These are phyloP conservation scores for Aphodius sticticus DNA, from an alignment of 2,888 invertebrate genomes.

Conservation along the genomic window DNA sequence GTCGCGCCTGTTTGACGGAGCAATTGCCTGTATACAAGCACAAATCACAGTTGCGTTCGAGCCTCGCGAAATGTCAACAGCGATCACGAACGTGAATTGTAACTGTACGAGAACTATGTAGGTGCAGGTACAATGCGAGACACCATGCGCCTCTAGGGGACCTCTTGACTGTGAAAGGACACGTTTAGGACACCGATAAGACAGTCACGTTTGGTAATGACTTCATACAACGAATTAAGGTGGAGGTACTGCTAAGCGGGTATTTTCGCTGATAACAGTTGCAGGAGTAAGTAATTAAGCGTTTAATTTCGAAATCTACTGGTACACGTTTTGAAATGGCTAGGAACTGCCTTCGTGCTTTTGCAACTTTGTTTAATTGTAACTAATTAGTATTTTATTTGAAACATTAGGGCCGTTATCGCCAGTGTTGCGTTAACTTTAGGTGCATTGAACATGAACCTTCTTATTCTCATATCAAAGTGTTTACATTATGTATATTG, in stretches of 20 bases:
- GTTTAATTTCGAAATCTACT: background rate
- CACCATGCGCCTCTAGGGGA: background rate
- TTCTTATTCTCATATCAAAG: no score
- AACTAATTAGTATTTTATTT: no score
- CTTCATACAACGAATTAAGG: slow-evolving; percentile 1
- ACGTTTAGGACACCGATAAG: slow-evolving; percentile 20
- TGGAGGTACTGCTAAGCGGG: background rate
- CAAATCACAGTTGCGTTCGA: no score
- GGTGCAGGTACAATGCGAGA: background rate
- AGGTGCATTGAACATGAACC: no score
- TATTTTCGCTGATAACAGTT: background rate
- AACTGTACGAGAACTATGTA: background rate
- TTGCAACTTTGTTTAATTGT: background rate
- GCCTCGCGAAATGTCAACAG: no score
- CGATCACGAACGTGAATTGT: background rate
- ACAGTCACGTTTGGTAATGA: slow-evolving; percentile 26
- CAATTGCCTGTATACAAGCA: no score
- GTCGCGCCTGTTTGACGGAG: no score
- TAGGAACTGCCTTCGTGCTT: background rate
- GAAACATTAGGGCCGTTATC: no score
- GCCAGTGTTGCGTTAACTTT: no score
- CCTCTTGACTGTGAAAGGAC: slow-evolving; percentile 18
- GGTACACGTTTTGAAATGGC: background rate
- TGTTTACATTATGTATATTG: no score
- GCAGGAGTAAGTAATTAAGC: background rate